These are phyloP conservation scores for Cavia aperea DNA, from an alignment of 2,113 vertebrate species.

Conservation along the genomic window DNA sequence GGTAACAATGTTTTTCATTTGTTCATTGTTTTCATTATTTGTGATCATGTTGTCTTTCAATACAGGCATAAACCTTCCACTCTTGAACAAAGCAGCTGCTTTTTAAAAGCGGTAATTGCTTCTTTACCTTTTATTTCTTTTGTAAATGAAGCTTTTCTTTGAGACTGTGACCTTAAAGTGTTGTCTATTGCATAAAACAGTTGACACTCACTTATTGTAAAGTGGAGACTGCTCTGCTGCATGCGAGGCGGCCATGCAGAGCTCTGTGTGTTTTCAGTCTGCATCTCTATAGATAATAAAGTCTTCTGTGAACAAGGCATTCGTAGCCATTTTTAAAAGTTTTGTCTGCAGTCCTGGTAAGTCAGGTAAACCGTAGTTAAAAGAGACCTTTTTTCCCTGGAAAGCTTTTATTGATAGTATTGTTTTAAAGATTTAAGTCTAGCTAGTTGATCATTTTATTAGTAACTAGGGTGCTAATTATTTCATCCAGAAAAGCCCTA, in stretches of 20 bases:
- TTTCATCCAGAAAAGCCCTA: slow-evolving; percentile 62
- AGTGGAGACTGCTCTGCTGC: slow-evolving; percentile 86
- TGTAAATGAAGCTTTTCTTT: slow-evolving; percentile 87
- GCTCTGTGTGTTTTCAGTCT: slow-evolving; percentile 89
- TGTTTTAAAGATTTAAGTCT: slow-evolving; percentile 66
- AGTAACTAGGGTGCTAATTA: slow-evolving; percentile 70
- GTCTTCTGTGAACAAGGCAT: slow-evolving; percentile 89
- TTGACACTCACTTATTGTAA: slow-evolving; percentile 88
- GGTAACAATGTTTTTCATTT: slow-evolving; percentile 83
- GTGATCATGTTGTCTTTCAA: slow-evolving; percentile 95
- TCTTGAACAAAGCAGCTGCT: slow-evolving; percentile 95
- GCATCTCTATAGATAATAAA: slow-evolving; percentile 91
- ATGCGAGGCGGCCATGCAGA: slow-evolving; percentile 86
- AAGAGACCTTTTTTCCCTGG: slow-evolving; percentile 72
- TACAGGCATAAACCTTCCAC: slow-evolving; percentile 92
- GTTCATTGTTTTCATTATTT: slow-evolving; percentile 87
- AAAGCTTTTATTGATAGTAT: slow-evolving; percentile 72
- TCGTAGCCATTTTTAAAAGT: slow-evolving; percentile 86
- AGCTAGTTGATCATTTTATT: slow-evolving; percentile 59
- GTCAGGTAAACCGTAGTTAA: slow-evolving; percentile 78
- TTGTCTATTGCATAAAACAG: slow-evolving; percentile 87
- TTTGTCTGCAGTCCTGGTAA: slow-evolving; percentile 83
- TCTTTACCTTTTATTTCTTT: slow-evolving; percentile 93
- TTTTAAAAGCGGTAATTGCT: slow-evolving; percentile 97
- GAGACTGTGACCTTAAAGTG: slow-evolving; percentile 84